These are phyloP conservation scores for Dasyurus viverrinus DNA, from an alignment of 2,113 vertebrate genomes.

Conservation along the genomic window DNA sequence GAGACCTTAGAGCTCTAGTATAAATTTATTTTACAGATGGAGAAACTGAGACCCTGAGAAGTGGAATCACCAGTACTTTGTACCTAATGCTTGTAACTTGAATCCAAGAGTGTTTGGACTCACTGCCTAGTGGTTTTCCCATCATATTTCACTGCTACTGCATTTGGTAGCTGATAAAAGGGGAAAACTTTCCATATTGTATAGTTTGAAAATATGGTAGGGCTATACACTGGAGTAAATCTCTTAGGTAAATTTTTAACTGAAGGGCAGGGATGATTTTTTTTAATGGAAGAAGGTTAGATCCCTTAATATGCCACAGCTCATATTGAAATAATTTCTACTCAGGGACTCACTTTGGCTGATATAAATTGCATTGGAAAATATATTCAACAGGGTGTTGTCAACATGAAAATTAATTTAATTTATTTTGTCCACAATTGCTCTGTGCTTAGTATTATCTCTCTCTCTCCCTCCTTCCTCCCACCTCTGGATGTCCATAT, in stretches of 20 bases:
- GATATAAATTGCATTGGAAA: not conserved
- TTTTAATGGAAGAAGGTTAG: not conserved
- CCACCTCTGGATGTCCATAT: no score
- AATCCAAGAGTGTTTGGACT: not conserved
- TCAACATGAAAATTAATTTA: not conserved
- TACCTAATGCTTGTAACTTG: not conserved
- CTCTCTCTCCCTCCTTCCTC: no score
- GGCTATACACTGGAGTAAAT: not conserved
- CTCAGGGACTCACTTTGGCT: not conserved
- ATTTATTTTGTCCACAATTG: not conserved
- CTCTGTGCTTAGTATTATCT: not conserved
- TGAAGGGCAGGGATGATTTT: not conserved
- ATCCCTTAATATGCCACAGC: not conserved
- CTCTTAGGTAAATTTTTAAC: not conserved
- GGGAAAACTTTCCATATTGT: not conserved
- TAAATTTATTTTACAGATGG: not conserved
- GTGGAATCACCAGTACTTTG: not conserved
- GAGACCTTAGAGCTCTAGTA: not conserved
- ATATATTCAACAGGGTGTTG: no score
- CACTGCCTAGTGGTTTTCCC: not conserved
- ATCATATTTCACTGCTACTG: not conserved
- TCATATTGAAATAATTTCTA: not conserved
- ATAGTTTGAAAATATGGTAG: not conserved
- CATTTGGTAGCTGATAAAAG: not conserved
- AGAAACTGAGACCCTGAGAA: not conserved